phyloP scores from a whole-genome alignment of 2,113 vertebrate species.

The Muntiacus reevesi region DNA sequence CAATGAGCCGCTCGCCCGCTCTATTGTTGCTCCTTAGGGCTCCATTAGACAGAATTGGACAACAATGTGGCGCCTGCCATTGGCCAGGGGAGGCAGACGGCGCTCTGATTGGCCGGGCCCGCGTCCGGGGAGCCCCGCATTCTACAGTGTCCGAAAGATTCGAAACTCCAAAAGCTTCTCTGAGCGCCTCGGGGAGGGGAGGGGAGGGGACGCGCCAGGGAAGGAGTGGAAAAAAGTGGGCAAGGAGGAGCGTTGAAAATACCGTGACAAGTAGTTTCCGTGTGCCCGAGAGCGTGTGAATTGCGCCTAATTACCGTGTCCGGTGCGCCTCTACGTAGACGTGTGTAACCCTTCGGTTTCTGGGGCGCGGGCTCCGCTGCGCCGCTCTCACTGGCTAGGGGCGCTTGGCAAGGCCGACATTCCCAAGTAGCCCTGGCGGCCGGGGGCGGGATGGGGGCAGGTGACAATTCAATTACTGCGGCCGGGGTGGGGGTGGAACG shows the following conservation, averaged over 20 bases:
- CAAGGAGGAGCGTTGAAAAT: slow-evolving; percentile 62
- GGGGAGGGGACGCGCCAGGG: slow-evolving; percentile 59
- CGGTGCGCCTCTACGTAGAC: slow-evolving; percentile 44
- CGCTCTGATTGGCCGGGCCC: slow-evolving; percentile 91
- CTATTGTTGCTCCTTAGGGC: slow-evolving; percentile 95
- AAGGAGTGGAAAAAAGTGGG: slow-evolving; percentile 34
- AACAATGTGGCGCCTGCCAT: slow-evolving; percentile 98
- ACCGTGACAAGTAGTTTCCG: slow-evolving; percentile 73
- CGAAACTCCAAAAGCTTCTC: slow-evolving; percentile 76
- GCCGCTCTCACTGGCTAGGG: slow-evolving; percentile 10
- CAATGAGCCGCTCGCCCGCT: slow-evolving; percentile 78
- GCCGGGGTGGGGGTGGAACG: slow-evolving; percentile 23
- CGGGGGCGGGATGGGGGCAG: slow-evolving; percentile 51
- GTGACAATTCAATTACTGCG: slow-evolving; percentile 66
- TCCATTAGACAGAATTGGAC: slow-evolving; percentile 98
- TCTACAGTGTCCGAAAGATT: slow-evolving; percentile 75
- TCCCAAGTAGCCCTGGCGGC: slow-evolving; percentile 58
- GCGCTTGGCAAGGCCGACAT: slow-evolving; percentile 53
- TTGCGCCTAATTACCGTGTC: slow-evolving; percentile 70
- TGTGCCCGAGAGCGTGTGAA: slow-evolving; percentile 62
- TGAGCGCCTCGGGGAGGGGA: slow-evolving; percentile 80
- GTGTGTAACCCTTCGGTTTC: slow-evolving; percentile 57
- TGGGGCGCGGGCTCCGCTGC: slow-evolving; percentile 18
- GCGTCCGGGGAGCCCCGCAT: slow-evolving; percentile 72
- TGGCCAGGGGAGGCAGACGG: slow-evolving; percentile 89